Base-by-base conservation (phyloP, 2,888 invertebrate genomes). In the Ormyrus pomaceus region DNA sequence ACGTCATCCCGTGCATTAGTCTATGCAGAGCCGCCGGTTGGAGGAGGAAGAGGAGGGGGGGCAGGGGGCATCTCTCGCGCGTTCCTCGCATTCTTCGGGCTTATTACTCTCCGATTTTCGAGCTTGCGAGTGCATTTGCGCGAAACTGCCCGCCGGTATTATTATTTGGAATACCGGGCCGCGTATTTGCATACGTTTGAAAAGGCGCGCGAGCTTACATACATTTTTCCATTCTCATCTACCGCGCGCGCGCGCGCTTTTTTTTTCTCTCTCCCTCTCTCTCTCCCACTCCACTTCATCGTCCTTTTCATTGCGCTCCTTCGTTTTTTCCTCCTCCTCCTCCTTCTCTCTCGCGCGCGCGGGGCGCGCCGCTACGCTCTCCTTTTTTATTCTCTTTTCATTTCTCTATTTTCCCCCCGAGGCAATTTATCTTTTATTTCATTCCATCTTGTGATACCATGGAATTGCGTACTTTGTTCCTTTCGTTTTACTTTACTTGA, bases 341-440 rank as follows among this genome's bases (percentile, higher is more conserved):
- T 62, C 51, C 10, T 45, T 5, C 10, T 8, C 8, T n/a, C 34
- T 2, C 9, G 7, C 13, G 45, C 34, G 9, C 13, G 45, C 10
- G 9, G 10, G 1, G 10, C 11, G 4, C 46, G 6, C 19, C 8
- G 6, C 34, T 61, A 5, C 10, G 46, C 11, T 10, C 13, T 10
- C 13, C 62, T 11, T 45, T 48, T 75, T 70, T 71, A 65, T 70
- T 6, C 10, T 34, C 56, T 45, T 64, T 55, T 9, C 48, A 13
- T 74, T 62, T 69, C 58, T 68, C 70, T 68, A 7, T 61, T 13
- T 65, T 34, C 13, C 65, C 58, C n/a, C 58, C n/a, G n/a, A 70
- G 55, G 61, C 65, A 71, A 80, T 79, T 82, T 76, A 82, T 81
- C 76, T 82, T 79, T 82, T 81, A 82, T 82, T 82, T 64, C 79